Evolutionary conservation across 35 echinoderm and acorn worm species (phyloP), one percentile per base, ranked within the genome.

Genomic region (Patiria miniata): DNA sequence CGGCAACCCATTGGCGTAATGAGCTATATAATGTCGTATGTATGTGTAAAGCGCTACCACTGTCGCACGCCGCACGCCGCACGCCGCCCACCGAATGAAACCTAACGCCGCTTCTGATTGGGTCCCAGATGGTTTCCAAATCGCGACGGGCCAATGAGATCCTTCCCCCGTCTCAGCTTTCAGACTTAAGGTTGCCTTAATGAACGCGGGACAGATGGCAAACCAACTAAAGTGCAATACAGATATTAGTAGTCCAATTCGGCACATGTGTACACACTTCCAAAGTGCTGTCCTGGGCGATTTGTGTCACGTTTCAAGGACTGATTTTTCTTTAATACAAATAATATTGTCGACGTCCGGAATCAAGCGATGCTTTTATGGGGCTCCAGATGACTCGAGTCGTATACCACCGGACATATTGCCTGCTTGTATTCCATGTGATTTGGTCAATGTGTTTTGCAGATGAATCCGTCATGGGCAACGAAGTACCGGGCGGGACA

Each of bases 251-350:
- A 26, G 14, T 32, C 26, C 65, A 22, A 23, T 30, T 36, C 21
- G 65, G 65, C 65, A 73, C 65, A 73, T 73, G 65, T 30, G 65
- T 73, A 73, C 65, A 73, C 65, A 73, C 65, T 73, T 73, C 65
- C 8, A 28, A 34, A 73, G 65, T 73, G 65, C 65, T 23, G 29
- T 73, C 65, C 34, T 73, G 14, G 19, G 34, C 34, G 29, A 73
- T 73, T 47, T 73, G 65, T 73, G 34, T 73, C 65, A 73, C 65
- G 9, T 28, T 73, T 30, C 65, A 73, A 73, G 65, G 65, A 73
- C 65, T 36, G 1, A 14, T 47, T 47, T 47, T n/a, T n/a, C n/a
- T n/a, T n/a, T n/a, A n/a, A n/a, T n/a, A 26, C 57, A 18, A 9
- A 30, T 22, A 30, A 30, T 73, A 10, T 34, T 73, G 21, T 73